Evolutionary conservation across 2,888 invertebrate species (phyloP).

Genomic region (Hypsopygia costalis): DNA sequence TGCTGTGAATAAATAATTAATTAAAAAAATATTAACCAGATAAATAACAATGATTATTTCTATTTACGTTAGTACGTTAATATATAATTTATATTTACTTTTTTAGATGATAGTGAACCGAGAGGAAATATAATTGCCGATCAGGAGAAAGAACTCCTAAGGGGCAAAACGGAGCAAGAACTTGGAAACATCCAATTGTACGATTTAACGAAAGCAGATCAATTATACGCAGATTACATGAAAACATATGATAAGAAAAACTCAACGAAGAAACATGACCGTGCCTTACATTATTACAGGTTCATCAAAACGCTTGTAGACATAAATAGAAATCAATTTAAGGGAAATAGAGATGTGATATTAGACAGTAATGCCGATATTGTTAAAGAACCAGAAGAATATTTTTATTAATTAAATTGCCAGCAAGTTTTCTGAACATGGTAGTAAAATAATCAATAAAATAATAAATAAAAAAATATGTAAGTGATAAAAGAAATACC

Average conservation of each 20-base stretch:
- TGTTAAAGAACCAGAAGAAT: constrained; percentile 35
- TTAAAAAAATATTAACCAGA: too few species aligned
- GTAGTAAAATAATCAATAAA: too few species aligned
- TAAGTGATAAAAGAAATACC: too few species aligned
- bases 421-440: too few species aligned
- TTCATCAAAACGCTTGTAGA: constrained; percentile 51
- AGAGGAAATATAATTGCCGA: constrained; percentile 1
- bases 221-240: constrained; percentile 34
- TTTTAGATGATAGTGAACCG: constrained; percentile 25
- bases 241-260: constrained; percentile 27
- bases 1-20: too few species aligned
- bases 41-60: too few species aligned
- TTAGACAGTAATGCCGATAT: constrained; percentile 37
- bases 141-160: constrained; percentile 7
- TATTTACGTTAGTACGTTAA: too few species aligned
- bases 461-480: too few species aligned
- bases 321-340: constrained; percentile 35
- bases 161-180: constrained; percentile 14
- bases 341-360: constrained; percentile 19
- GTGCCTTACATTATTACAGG: constrained; percentile 34
- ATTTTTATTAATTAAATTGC: constrained; percentile 28
- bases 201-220: constrained; percentile 36
- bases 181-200: constrained; percentile 30
- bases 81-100: too few species aligned
- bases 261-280: constrained; percentile 23